phyloP scores from a whole-genome alignment of 2,888 invertebrate species.

The Thysanoteuthis rhombus region DNA sequence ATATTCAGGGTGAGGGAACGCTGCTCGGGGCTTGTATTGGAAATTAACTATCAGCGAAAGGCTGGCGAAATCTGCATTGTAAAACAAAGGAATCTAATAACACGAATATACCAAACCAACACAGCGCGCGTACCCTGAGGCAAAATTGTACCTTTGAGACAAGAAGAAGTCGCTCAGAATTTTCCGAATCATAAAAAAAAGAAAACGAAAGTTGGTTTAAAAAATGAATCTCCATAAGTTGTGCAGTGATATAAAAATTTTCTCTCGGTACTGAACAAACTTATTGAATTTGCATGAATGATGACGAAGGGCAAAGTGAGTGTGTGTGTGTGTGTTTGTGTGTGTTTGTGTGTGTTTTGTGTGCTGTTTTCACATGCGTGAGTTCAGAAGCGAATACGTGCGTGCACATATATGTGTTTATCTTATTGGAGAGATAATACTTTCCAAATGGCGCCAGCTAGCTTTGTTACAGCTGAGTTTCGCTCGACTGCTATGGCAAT shows the following conservation, averaged over 20 bases:
- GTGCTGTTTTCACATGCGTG: neutral
- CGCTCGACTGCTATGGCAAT: neutral
- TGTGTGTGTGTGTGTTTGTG: neutral
- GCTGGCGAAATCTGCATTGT: neutral
- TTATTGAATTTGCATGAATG: conserved; percentile 12
- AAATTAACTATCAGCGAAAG: neutral
- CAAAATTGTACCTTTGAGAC: neutral
- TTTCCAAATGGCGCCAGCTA: neutral
- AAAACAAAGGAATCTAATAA: conserved; percentile 12
- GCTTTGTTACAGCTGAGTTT: neutral
- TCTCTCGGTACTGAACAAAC: neutral
- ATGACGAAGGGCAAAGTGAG: neutral
- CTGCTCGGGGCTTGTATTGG: neutral
- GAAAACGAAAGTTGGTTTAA: neutral
- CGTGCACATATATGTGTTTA: neutral
- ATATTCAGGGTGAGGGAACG: neutral
- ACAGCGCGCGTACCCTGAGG: neutral
- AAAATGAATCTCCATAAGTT: neutral
- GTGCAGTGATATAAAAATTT: conserved; percentile 12
- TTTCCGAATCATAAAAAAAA: neutral
- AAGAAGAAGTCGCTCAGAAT: neutral
- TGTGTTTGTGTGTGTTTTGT: neutral
- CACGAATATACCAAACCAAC: neutral
- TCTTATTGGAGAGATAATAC: neutral
- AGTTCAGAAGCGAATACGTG: neutral